Conservation (phyloP, 2,888 invertebrate genomes). For the Acleris emargana region DNA sequence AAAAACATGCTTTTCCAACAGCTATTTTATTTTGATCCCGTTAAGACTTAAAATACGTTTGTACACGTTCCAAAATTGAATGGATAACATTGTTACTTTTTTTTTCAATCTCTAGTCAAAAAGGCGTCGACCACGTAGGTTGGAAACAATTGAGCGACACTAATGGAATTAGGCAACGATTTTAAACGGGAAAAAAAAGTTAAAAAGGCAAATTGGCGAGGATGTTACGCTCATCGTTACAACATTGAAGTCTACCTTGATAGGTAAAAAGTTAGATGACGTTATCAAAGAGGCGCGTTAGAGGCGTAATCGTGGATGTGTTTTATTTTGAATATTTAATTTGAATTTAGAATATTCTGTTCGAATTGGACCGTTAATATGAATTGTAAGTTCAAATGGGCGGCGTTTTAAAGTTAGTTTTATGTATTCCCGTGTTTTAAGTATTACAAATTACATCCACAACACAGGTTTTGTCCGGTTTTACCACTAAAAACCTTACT, state of each 20-base stretch:
- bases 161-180: slow-evolving; percentile 26
- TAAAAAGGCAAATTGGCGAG: slow-evolving; percentile 8
- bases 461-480: too few species aligned
- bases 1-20: background rate
- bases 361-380: too few species aligned
- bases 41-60: slow-evolving; percentile 19
- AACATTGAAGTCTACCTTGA: background rate
- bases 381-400: too few species aligned
- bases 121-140: slow-evolving; percentile 14
- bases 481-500: too few species aligned
- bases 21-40: slow-evolving; percentile 8
- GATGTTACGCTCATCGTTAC: slow-evolving; percentile 5
- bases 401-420: too few species aligned
- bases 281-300: too few species aligned
- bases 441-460: too few species aligned
- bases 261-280: background rate
- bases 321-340: too few species aligned
- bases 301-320: too few species aligned
- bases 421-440: too few species aligned
- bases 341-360: too few species aligned
- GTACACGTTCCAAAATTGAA: slow-evolving; percentile 3
- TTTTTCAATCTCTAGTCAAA: slow-evolving; percentile 23
- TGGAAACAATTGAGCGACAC: slow-evolving; percentile 29
- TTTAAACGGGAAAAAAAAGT: slow-evolving; percentile 12
- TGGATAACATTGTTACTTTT: slow-evolving; percentile 24